Conservation (phyloP, 2,888 invertebrate species). For the Luperina testacea region DNA sequence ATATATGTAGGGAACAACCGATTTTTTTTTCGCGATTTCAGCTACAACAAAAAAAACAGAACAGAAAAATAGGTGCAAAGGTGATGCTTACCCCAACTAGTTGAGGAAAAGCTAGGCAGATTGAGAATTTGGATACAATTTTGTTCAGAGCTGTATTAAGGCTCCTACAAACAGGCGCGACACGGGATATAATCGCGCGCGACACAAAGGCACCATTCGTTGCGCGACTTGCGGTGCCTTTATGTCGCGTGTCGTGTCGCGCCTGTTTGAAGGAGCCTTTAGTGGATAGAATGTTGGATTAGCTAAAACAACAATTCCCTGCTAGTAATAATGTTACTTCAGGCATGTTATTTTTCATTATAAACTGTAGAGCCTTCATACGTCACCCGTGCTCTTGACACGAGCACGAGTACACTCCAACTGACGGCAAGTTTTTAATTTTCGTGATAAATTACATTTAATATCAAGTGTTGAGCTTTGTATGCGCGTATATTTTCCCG, state of each 20-base stretch:
- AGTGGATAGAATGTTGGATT: neutral
- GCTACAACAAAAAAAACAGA: no score
- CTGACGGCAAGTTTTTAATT: slow-evolving; percentile 55
- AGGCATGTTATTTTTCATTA: slow-evolving; percentile 42
- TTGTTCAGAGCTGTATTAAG: neutral
- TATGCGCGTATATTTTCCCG: slow-evolving; percentile 38
- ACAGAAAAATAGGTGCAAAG: no score
- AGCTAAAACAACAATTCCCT: neutral
- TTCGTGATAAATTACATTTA: slow-evolving; percentile 58
- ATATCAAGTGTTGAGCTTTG: slow-evolving; percentile 50
- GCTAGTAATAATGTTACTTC: slow-evolving; percentile 22
- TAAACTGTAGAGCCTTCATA: slow-evolving; percentile 31
- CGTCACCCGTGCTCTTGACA: slow-evolving; percentile 20
- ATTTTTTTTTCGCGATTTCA: no score
- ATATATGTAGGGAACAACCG: no score
- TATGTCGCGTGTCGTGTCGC: no score
- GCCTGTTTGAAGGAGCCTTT: no score
- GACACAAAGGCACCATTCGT: no score
- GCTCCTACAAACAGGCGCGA: no score
- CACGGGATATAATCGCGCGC: no score
- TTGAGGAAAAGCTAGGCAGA: neutral
- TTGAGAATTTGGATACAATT: neutral
- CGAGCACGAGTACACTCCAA: slow-evolving; percentile 14
- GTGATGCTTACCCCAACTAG: neutral
- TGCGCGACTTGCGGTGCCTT: no score